Percentiles rank a stretch among this genome's conserved stretches.
Conservation (phyloP, 2,888 invertebrate species). For the Scelioninae gen. 1 region DNA sequence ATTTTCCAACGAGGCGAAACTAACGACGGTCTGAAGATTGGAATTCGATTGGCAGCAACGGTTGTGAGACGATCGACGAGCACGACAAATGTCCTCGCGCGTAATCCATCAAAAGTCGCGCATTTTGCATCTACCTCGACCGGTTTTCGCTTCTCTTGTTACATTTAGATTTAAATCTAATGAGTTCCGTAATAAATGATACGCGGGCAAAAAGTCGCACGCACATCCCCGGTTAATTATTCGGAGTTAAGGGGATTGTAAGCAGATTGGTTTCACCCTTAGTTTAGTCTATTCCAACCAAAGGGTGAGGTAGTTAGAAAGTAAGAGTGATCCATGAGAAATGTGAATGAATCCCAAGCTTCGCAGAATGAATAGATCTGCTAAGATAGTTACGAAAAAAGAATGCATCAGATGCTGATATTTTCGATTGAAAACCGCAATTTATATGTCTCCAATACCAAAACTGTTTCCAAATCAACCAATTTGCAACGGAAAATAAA, state of each 20-base stretch:
- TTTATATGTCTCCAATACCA: too few relatives aligned
- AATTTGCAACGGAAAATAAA: too few relatives aligned
- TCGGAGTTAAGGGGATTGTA: conserved; percentile 84
- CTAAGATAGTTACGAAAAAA: conserved; percentile 32
- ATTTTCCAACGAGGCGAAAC: conserved; percentile 69
- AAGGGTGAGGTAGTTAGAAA: conserved; percentile 73
- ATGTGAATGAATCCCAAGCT: conserved; percentile 52
- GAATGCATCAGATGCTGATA: conserved; percentile 12
- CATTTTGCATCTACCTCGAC: conserved; percentile 36
- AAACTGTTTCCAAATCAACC: too few relatives aligned
- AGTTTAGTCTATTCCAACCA: conserved; percentile 78
- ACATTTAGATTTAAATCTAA: conserved; percentile 81
- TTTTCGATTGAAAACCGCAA: too few relatives aligned
- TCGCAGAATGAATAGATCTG: conserved; percentile 41
- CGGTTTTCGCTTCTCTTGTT: conserved; percentile 38
- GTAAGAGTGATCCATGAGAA: conserved; percentile 64
- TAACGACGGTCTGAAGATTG: conserved; percentile 63
- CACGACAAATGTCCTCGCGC: conserved; percentile 73
- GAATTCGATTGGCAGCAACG: conserved; percentile 60
- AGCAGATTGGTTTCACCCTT: conserved; percentile 84
- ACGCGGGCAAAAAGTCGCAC: conserved; percentile 78
- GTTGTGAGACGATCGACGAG: conserved; percentile 49
- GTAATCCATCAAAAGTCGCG: conserved; percentile 74
- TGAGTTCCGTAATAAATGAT: conserved; percentile 82
- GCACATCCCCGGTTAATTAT: conserved; percentile 82